These are phyloP conservation scores for Odobenus rosmarus DNA, from an alignment of 2,113 vertebrate species.

Conservation along the genomic window DNA sequence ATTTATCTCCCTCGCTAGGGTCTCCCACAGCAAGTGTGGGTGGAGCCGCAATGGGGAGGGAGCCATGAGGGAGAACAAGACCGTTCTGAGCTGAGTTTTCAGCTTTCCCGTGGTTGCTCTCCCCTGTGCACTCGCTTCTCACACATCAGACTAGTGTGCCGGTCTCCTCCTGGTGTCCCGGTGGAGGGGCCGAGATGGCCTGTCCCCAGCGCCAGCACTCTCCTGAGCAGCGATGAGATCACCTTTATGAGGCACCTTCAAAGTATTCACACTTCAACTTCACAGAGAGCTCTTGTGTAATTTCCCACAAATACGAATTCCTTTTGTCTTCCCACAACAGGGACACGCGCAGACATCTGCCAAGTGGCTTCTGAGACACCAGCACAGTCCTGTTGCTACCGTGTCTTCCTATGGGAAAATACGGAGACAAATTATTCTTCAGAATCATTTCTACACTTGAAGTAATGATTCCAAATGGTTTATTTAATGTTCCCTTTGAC, in stretches of 20 bases:
- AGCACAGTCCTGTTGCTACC: not conserved
- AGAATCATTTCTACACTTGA: no score
- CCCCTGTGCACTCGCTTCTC: not conserved
- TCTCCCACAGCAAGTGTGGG: fast-evolving
- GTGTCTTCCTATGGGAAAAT: not conserved
- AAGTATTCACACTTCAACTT: not conserved
- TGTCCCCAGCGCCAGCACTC: not conserved
- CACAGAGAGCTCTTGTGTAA: not conserved
- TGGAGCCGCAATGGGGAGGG: no score
- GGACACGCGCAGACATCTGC: fast-evolving
- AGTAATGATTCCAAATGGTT: fast-evolving
- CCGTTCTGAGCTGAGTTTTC: no score
- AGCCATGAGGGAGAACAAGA: not conserved
- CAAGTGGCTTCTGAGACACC: no score
- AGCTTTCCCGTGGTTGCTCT: no score
- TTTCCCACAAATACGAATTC: not conserved
- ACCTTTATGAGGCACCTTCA: not conserved
- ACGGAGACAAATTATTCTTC: no score
- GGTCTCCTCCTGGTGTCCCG: fast-evolving
- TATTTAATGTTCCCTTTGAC: no score
- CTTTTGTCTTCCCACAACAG: not conserved
- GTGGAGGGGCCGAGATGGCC: not conserved
- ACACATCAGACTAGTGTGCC: fast-evolving
- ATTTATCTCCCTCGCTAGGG: not conserved
- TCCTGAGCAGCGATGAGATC: no score